These are phyloP conservation scores for Isurus oxyrinchus DNA, from an alignment of 2,113 vertebrate genomes.

Conservation along the genomic window DNA sequence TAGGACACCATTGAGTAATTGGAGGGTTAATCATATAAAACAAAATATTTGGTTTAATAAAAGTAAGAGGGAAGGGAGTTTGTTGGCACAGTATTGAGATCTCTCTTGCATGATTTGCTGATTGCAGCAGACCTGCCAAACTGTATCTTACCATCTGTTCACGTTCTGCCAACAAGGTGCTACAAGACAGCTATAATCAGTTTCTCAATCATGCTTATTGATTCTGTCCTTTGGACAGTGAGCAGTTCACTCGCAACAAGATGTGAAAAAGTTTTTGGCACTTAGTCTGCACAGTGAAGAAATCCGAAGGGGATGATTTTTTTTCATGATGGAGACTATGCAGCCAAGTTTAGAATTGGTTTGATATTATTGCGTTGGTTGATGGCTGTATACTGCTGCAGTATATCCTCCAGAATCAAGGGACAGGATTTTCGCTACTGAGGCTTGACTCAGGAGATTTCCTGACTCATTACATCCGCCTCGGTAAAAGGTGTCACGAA, in stretches of 20 bases:
- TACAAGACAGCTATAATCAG: background rate
- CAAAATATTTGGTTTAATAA: background rate
- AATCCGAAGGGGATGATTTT: background rate
- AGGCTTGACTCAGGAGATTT: background rate
- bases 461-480: background rate
- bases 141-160: background rate
- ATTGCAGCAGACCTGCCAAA: background rate
- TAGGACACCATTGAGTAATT: background rate
- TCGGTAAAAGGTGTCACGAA: background rate
- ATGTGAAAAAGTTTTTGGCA: background rate
- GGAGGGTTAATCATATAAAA: background rate
- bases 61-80: background rate
- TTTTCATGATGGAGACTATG: background rate
- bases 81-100: constrained; percentile 21
- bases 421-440: background rate
- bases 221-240: background rate
- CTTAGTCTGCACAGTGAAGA: background rate
- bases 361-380: background rate
- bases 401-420: background rate
- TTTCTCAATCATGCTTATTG: background rate
- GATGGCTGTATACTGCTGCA: background rate
- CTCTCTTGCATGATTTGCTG: too few species aligned
- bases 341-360: background rate
- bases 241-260: background rate
- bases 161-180: background rate